Evolutionary conservation across 1,140 invertebrate genomes (phyloP), one percentile per base, ranked within the genome.

Genomic region (Panagrolaimus sp.): DNA sequence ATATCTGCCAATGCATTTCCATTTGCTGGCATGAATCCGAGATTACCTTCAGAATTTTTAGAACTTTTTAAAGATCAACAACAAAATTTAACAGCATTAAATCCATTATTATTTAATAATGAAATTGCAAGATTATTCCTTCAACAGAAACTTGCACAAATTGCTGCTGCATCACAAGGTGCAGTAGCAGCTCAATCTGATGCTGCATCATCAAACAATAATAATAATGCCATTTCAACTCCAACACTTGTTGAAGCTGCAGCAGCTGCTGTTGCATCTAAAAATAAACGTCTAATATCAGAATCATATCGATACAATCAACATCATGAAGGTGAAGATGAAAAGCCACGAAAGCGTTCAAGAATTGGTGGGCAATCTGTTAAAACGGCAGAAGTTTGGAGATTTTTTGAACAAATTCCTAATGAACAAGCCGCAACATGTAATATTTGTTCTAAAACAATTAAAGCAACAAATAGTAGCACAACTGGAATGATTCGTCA

Each of bases 391-490:
- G 72, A 74, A 62, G 72, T 74, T 48, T 74, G 72, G 72, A 63
- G 68, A 16, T 74, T 66, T 47, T 74, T 74, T 45, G 47, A 25
- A 5, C 69, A 74, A 51, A 38, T 62, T 11, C 72, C 72, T 11
- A 45, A 48, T 51, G 73, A 74, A 57, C 69, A 75, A 44, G 72
- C 72, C 14, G 72, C 72, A 45, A 74, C 67, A 4, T 74, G 72
- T 47, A 42, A n/a, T 9, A 67, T 64, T 23, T 74, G 72, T 46
- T 38, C 42, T 16, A 74, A 74, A 63, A 74, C 64, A 9, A 74
- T 74, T 42, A 74, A 74, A 62, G 72, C 72, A 27, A 74, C 72
- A n/a, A 74, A 74, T 61, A 74, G 72, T 20, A 74, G 72, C 68
- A 74, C 72, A 27, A 74, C 72, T 13, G 72, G 72, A 47, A 74